Base-by-base conservation (phyloP, 1,140 invertebrate genomes). In the Pollicipes pollicipes region DNA sequence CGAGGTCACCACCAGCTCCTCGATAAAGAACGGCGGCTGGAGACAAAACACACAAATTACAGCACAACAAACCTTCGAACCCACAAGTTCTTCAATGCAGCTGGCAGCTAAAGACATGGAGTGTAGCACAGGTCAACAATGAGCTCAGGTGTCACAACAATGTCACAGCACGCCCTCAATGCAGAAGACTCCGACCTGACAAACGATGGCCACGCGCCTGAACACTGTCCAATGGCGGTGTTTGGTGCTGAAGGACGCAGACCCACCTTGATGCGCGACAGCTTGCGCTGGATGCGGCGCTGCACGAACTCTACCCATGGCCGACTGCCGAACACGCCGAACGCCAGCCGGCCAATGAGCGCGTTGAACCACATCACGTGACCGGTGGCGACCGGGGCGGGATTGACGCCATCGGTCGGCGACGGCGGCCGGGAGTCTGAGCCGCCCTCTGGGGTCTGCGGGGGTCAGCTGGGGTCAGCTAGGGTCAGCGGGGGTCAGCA, bases 291-390 rank as follows among this genome's bases (percentile, higher is more conserved):
- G 28, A 66, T 24, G 27, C n/a, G n/a, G 3, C 28, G 27, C 64
- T 66, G 64, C n/a, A 66, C 64, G 64, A 66, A 29, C n/a, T 8
- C 64, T 4, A 10, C 28, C 27, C 27, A 66, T 1, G 10, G 3
- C 6, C 3, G 10, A 10, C 28, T 66, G n/a, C n/a, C 27, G 10
- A 66, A 29, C 64, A 66, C 2, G 27, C 26, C 64, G 64, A 28
- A 66, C 27, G 64, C 64, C n/a, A 66, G 64, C 28, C 64, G 64
- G 17, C 64, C 64, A 66, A 66, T 66, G 3, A 66, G 64, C n/a
- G 64, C 64, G 28, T 66, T 66, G n/a, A 66, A 66, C 64, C 64
- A 66, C 24, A 66, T 29, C 64, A 66, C 64, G 64, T 66, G 64
- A 66, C 64, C 27, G 27, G 64, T 28, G 64, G n/a, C 27, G 28